These are phyloP conservation scores for Heliothis virescens DNA, from an alignment of 1,140 invertebrate species.

Conservation along the genomic window DNA sequence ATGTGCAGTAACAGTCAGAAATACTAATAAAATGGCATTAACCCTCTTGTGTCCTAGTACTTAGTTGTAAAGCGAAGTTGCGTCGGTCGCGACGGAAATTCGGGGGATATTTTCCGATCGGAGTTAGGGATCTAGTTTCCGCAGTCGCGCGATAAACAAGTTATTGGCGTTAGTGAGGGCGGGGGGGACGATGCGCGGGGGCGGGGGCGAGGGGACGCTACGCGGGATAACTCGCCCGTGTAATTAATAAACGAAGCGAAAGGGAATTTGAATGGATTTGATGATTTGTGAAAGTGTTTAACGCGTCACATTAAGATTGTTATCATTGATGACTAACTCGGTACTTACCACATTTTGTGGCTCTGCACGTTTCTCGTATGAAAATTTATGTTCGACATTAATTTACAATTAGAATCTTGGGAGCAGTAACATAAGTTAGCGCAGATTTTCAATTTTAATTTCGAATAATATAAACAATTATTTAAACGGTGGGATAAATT, in stretches of 20 bases:
- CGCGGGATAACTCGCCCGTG: slow-evolving; percentile 64
- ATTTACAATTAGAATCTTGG: slow-evolving; percentile 33
- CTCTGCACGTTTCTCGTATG: not conserved
- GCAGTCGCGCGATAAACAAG: slow-evolving; percentile 75
- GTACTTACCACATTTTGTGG: not conserved
- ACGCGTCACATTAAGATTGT: slow-evolving; percentile 30
- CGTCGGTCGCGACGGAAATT: slow-evolving; percentile 64
- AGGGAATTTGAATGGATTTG: slow-evolving; percentile 66
- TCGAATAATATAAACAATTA: slow-evolving; percentile 22
- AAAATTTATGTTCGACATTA: slow-evolving; percentile 9
- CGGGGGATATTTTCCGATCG: slow-evolving; percentile 70
- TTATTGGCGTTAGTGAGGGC: slow-evolving; percentile 69
- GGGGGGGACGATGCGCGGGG: slow-evolving; percentile 40
- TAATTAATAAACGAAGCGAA: slow-evolving; percentile 78
- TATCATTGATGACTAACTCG: slow-evolving; percentile 34
- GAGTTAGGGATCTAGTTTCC: slow-evolving; percentile 73
- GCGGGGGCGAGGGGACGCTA: slow-evolving; percentile 23
- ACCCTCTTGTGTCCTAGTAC: slow-evolving; percentile 20
- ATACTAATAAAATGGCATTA: slow-evolving; percentile 29
- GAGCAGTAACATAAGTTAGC: not conserved
- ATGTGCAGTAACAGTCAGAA: not conserved
- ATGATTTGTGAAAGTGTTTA: slow-evolving; percentile 66
- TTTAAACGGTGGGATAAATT: not conserved
- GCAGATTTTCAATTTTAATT: not conserved
- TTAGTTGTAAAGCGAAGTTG: slow-evolving; percentile 49